These are phyloP conservation scores for Araneus ventricosus DNA, from an alignment of 1,140 invertebrate genomes.

Conservation along the genomic window DNA sequence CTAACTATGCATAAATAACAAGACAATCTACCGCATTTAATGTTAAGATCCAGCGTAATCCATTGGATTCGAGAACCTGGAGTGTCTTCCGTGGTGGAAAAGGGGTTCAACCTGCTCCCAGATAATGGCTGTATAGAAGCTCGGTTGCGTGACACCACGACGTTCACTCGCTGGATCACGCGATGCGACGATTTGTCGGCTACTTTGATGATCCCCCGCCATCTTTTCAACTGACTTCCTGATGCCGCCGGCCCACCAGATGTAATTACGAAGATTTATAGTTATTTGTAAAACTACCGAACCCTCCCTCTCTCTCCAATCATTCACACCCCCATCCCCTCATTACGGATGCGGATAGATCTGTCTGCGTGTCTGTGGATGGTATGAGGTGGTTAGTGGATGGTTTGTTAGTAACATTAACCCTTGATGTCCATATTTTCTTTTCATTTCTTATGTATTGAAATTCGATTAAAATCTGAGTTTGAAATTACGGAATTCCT, in stretches of 20 bases:
- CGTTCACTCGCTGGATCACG: slow-evolving; percentile 68
- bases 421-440: too few species aligned
- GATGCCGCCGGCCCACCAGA: slow-evolving; percentile 53
- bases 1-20: too few species aligned
- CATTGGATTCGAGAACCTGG: too few species aligned
- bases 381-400: too few species aligned
- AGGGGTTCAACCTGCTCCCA: slow-evolving; percentile 38
- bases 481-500: too few species aligned
- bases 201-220: slow-evolving; percentile 56
- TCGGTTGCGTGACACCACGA: slow-evolving; percentile 36
- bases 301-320: neutral
- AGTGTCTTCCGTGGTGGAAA: neutral
- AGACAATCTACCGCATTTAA: too few species aligned
- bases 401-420: too few species aligned
- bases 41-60: too few species aligned
- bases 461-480: too few species aligned
- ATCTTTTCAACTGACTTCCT: slow-evolving; percentile 64
- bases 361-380: too few species aligned
- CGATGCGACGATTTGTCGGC: slow-evolving; percentile 72
- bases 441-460: too few species aligned
- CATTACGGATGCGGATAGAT: too few species aligned
- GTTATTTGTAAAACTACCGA: slow-evolving; percentile 71
- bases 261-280: slow-evolving; percentile 75
- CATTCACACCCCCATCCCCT: neutral
- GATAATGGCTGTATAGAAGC: slow-evolving; percentile 27